phyloP scores from a whole-genome alignment of 2,113 vertebrate species.

The Morone chrysops region DNA sequence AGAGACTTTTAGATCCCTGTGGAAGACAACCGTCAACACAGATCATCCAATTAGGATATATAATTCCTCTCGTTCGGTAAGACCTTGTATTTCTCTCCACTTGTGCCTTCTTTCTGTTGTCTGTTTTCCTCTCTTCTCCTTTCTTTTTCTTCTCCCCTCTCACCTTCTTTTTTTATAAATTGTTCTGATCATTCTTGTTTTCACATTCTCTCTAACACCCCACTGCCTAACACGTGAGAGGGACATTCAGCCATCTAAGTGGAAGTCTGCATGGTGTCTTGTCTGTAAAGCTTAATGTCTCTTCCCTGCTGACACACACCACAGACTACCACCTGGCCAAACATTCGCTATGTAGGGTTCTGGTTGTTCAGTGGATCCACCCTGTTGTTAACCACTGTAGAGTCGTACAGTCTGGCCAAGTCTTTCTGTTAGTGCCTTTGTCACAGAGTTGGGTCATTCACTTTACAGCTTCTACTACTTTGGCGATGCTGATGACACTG shows the following conservation, averaged over 20 bases:
- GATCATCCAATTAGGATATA: conserved; percentile 24
- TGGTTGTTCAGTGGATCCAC: conserved; percentile 50
- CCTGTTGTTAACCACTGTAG: conserved; percentile 52
- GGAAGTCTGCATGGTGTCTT: conserved; percentile 63
- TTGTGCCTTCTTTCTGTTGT: neutral
- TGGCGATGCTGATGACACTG: conserved; percentile 27
- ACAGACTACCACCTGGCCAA: conserved; percentile 70
- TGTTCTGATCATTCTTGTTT: conserved; percentile 54
- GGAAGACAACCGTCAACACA: neutral
- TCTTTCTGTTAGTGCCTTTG: conserved; percentile 50
- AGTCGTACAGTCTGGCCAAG: conserved; percentile 24
- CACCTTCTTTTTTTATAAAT: conserved; percentile 10
- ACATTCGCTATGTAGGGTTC: conserved; percentile 37
- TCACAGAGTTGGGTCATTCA: conserved; percentile 50
- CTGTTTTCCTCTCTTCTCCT: neutral
- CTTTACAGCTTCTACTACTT: conserved; percentile 45
- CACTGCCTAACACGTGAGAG: conserved; percentile 54
- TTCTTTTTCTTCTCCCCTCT: neutral
- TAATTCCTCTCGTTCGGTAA: conserved; percentile 12
- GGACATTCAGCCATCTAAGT: conserved; percentile 61
- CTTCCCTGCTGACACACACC: conserved; percentile 62
- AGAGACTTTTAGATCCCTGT: conserved; percentile 17
- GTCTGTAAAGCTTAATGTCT: conserved; percentile 68
- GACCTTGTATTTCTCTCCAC: neutral
- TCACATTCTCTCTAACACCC: conserved; percentile 49